Evolutionary conservation across 92 coral and sea anemone genomes (phyloP), one percentile per base, ranked within the genome.

Genomic region (Phenganax stokvisi): DNA sequence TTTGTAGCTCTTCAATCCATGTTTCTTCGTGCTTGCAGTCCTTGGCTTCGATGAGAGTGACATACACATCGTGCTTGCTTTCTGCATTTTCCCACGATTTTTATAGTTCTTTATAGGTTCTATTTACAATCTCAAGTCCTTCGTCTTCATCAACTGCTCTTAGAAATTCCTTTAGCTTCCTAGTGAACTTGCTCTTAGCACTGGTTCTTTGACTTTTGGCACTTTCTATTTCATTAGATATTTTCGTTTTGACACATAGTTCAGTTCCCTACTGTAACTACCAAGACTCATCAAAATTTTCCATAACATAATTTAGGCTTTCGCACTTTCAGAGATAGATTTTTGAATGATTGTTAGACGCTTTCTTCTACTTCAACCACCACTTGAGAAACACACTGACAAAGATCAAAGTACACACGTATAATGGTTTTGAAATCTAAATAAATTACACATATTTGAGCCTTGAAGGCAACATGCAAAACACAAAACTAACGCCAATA

Each of bases 1-100:
- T 86, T 71, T 87, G 84, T 70, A 84, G 73, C 28, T 87, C 85
- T 53, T 54, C 67, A 80, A 68, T 65, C 76, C 44, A 68, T 63
- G 54, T 20, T 37, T 70, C 25, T 70, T 70, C 78, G 12, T 81
- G 60, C 15, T 56, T 70, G 51, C 28, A 11, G 57, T 55, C 72
- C 52, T 47, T 7, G 37, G 67, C 71, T 29, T 82, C 72, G n/a
- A 72, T 13, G 53, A 57, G 79, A 8, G 55, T 30, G 51, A 53
- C 57, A 61, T 80, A 80, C 47, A 66, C 30, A 56, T 81, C 84
- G 77, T 81, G 84, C 12, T 69, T 82, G 66, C 16, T 25, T 72
- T 76, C 76, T 44, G 55, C 65, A 72, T 72, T 57, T 31, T 8
- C 28, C 51, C 85, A 82, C 56, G 85, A 11, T 71, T 51, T 37